phyloP scores from a whole-genome alignment of 2,113 vertebrate genomes.

The Pangasianodon hypophthalmus region DNA sequence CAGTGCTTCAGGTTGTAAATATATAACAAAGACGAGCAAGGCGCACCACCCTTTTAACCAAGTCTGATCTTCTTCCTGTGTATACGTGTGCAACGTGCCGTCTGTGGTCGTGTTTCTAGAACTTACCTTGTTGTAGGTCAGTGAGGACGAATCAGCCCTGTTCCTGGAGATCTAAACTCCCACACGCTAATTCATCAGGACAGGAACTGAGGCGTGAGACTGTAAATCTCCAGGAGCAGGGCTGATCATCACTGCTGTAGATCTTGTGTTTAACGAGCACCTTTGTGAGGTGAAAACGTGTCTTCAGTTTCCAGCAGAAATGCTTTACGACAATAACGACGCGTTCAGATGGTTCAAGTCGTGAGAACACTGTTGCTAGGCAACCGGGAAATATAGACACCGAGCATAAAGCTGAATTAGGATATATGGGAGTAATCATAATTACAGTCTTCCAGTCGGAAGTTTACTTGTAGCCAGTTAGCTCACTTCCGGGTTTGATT shows the following conservation, averaged over 20 bases:
- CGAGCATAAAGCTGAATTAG: neutral
- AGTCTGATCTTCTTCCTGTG: constrained; percentile 37
- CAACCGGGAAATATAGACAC: neutral
- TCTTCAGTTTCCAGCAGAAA: constrained; percentile 33
- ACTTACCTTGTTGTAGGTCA: constrained; percentile 42
- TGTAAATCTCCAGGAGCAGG: neutral
- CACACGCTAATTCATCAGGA: constrained; percentile 12
- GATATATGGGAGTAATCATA: neutral
- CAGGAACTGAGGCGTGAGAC: neutral
- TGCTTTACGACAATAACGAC: neutral
- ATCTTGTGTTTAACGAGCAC: constrained; percentile 27
- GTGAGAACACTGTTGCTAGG: neutral
- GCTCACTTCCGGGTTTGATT: neutral
- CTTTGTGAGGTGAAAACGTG: constrained; percentile 49
- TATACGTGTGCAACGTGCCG: constrained; percentile 31
- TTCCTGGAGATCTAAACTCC: neutral
- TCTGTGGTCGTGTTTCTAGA: constrained; percentile 51
- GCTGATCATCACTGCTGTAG: constrained; percentile 17
- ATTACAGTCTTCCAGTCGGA: neutral
- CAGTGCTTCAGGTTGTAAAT: constrained; percentile 64
- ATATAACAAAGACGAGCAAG: constrained; percentile 47
- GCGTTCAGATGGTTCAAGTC: constrained; percentile 8
- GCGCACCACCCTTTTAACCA: constrained; percentile 48
- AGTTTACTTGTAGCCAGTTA: neutral
- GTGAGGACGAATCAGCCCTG: neutral